phyloP scores from a whole-genome alignment of 2,888 invertebrate genomes.

The Amblyjoppa fuscipennis region DNA sequence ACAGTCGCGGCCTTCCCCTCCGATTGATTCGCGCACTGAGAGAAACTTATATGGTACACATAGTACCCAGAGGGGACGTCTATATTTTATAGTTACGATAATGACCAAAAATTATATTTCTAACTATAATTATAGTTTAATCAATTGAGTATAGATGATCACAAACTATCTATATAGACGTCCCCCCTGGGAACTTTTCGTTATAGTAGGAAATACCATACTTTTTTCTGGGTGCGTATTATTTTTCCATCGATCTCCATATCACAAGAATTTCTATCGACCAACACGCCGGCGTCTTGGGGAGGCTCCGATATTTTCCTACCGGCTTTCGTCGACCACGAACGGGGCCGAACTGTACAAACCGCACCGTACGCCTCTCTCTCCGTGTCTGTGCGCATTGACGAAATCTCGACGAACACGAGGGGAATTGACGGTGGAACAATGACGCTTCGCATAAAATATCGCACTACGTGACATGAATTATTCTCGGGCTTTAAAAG shows the following conservation, averaged over 20 bases:
- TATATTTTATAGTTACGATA: too few species aligned
- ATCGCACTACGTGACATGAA: conserved; percentile 82
- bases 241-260: neutral
- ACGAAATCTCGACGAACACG: conserved; percentile 34
- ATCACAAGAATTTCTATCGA: neutral
- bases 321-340: neutral
- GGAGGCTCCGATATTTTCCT: neutral
- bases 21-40: too few species aligned
- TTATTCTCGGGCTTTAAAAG: conserved; percentile 78
- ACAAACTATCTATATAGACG: too few species aligned
- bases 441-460: conserved; percentile 79
- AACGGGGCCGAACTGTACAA: neutral
- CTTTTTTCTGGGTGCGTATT: too few species aligned
- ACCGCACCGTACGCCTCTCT: neutral
- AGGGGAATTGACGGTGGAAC: conserved; percentile 70
- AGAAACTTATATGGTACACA: too few species aligned
- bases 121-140: too few species aligned
- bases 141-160: too few species aligned
- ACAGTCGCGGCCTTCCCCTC: neutral
- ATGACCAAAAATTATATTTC: too few species aligned
- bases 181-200: too few species aligned
- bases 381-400: conserved; percentile 11
- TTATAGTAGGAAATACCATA: too few species aligned
- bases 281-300: neutral
- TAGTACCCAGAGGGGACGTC: too few species aligned